Conservation (phyloP, 2,113 vertebrate species). For the Oryzias celebensis region DNA sequence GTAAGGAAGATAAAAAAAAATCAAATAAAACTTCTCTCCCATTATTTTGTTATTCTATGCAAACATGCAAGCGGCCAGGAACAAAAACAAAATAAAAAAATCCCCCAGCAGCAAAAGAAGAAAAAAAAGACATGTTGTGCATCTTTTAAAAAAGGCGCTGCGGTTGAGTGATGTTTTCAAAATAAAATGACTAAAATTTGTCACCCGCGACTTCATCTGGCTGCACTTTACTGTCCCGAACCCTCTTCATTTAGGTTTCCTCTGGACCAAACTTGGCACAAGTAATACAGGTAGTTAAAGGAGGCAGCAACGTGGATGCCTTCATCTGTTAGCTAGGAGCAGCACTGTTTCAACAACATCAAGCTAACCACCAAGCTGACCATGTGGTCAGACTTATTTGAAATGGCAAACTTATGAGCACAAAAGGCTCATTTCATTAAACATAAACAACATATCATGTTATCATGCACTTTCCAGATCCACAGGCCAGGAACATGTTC, state of each 20-base stretch:
- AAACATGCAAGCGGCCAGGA: slow-evolving; percentile 20
- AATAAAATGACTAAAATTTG: slow-evolving; percentile 3
- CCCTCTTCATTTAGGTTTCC: slow-evolving; percentile 7
- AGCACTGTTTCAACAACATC: slow-evolving; percentile 47
- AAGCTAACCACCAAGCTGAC: slow-evolving; percentile 26
- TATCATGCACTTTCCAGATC: slow-evolving; percentile 68
- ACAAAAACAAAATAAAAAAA: not conserved
- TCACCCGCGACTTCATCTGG: slow-evolving; percentile 24
- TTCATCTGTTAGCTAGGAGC: slow-evolving; percentile 33
- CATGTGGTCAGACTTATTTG: slow-evolving; percentile 15
- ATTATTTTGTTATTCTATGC: slow-evolving; percentile 4
- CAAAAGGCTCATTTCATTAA: slow-evolving; percentile 29
- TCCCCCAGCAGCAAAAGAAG: slow-evolving; percentile 10
- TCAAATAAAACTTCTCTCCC: not conserved
- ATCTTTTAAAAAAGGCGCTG: slow-evolving; percentile 2
- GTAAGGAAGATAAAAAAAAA: not conserved
- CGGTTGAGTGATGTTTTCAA: not conserved
- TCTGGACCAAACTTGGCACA: slow-evolving; percentile 57
- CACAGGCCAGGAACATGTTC: slow-evolving; percentile 58
- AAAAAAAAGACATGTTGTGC: not conserved
- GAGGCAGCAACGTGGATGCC: slow-evolving; percentile 39
- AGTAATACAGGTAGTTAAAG: slow-evolving; percentile 60
- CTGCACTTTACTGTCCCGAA: slow-evolving; percentile 41
- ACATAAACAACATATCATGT: slow-evolving; percentile 42
- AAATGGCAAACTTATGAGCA: slow-evolving; percentile 20